A percentile compares a stretch with the other conserved stretches of the same genome.
Conservation (phyloP, 2,888 invertebrate genomes). For the Tipula unca region DNA sequence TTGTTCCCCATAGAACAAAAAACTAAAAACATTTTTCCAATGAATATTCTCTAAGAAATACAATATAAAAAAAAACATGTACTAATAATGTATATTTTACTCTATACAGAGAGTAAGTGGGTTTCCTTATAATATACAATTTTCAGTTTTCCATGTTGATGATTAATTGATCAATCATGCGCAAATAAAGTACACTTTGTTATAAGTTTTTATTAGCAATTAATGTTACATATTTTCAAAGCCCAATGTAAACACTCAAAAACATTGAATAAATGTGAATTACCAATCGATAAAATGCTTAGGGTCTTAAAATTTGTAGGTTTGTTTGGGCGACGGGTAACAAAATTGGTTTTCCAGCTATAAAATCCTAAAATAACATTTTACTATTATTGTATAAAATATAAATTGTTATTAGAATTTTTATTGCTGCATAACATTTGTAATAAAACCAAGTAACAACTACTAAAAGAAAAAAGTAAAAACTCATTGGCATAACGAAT, state of each 20-base stretch:
- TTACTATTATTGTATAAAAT: neutral
- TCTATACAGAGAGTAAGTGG: neutral
- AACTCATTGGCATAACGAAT: constrained; percentile 3
- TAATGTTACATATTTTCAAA: neutral
- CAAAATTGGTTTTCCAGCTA: neutral
- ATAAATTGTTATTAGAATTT: neutral
- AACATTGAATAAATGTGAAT: neutral
- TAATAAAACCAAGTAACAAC: neutral
- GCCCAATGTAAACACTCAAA: neutral
- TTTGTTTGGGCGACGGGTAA: neutral
- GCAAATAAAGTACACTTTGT: neutral
- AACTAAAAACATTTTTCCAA: neutral
- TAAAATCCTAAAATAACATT: neutral
- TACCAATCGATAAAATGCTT: neutral
- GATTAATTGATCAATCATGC: neutral
- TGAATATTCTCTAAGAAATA: neutral
- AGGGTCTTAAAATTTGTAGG: neutral
- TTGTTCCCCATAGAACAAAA: no score
- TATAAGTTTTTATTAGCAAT: neutral
- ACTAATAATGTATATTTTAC: neutral
- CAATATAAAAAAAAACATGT: neutral
- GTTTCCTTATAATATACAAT: neutral
- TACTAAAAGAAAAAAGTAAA: neutral
- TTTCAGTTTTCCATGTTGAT: neutral
- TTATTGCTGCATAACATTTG: neutral